These are phyloP conservation scores for Forbesichthys agassizii DNA, from an alignment of 2,113 vertebrate genomes.

Conservation along the genomic window DNA sequence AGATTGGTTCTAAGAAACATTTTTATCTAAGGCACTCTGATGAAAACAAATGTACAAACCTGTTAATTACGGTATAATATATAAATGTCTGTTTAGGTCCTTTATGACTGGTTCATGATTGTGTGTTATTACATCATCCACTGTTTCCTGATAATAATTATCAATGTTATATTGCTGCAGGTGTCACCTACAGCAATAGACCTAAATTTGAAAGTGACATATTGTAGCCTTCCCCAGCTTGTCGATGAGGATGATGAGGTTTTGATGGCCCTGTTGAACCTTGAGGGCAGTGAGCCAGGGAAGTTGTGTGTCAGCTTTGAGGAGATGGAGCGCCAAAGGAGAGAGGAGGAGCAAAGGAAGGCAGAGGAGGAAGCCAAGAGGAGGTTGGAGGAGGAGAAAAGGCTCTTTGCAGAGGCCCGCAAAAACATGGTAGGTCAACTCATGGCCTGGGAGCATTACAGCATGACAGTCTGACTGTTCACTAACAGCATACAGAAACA, in stretches of 20 bases:
- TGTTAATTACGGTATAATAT: too few relatives aligned
- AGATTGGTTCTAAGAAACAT: too few relatives aligned
- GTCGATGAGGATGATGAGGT: conserved; percentile 77
- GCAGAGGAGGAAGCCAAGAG: conserved; percentile 80
- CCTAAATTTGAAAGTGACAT: not conserved
- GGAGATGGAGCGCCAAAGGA: conserved; percentile 76
- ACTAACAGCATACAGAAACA: not conserved
- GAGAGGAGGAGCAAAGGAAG: conserved; percentile 76
- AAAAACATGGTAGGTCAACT: conserved; percentile 75
- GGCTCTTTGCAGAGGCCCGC: conserved; percentile 79
- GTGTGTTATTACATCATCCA: too few relatives aligned
- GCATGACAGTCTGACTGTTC: conserved; percentile 8
- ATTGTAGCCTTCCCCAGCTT: conserved; percentile 52
- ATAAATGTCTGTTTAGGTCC: too few relatives aligned
- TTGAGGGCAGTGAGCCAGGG: conserved; percentile 73
- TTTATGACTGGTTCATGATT: too few relatives aligned
- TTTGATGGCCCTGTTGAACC: conserved; percentile 71
- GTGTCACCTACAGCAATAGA: not conserved
- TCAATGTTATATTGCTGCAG: not conserved
- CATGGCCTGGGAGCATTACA: not conserved
- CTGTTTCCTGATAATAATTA: not conserved
- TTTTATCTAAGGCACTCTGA: too few relatives aligned
- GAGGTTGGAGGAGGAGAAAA: conserved; percentile 81
- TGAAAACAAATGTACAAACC: too few relatives aligned
- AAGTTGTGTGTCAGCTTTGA: conserved; percentile 81